phyloP scores from a whole-genome alignment of 2,888 invertebrate species.

The Rotaria sp. region DNA sequence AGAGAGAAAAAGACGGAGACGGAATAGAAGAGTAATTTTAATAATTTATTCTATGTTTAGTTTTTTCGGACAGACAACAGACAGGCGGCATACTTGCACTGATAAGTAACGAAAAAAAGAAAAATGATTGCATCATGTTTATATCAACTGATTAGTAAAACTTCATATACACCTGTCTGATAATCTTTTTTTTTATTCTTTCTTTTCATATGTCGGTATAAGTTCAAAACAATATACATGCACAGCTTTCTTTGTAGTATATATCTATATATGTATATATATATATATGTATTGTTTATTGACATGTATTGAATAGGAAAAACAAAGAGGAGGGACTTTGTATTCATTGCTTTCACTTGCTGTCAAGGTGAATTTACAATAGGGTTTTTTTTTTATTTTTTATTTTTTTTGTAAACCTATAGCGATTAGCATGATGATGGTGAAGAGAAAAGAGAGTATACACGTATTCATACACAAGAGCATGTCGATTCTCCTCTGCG shows the following conservation, averaged over 20 bases:
- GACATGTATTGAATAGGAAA: not conserved
- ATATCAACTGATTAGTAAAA: not conserved
- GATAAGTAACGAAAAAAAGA: not conserved
- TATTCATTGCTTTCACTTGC: not conserved
- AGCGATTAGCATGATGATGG: not conserved
- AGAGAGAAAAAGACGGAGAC: not conserved
- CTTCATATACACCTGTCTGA: not conserved
- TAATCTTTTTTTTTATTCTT: not conserved
- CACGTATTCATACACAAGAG: conserved; percentile 9
- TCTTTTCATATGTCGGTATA: not conserved
- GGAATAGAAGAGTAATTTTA: not conserved
- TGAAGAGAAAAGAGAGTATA: not conserved
- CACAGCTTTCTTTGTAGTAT: not conserved
- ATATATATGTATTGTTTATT: not conserved
- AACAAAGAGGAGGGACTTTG: not conserved
- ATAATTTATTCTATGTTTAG: not conserved
- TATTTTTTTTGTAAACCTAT: not conserved
- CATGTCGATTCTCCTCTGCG: not conserved
- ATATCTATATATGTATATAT: not conserved
- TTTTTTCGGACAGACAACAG: not conserved
- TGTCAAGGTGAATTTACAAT: not conserved
- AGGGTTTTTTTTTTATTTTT: not conserved
- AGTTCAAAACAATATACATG: not conserved
- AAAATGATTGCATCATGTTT: not conserved
- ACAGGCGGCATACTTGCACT: not conserved